phyloP scores from a whole-genome alignment of 23 tunicate species.

The Oikopleura vanhoeffeni region DNA sequence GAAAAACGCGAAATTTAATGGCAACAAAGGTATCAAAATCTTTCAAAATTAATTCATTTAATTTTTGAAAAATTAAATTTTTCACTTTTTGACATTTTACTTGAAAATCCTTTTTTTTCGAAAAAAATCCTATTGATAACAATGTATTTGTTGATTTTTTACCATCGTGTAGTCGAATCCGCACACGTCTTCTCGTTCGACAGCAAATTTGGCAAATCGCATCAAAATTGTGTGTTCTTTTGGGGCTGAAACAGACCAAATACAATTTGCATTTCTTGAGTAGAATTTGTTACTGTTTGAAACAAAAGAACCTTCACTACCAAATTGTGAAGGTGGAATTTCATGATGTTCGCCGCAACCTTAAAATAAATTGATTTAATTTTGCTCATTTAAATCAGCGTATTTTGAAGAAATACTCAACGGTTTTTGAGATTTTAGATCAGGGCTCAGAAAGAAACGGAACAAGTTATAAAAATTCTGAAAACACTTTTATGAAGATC shows the following conservation, averaged over 20 bases:
- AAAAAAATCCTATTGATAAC: no score
- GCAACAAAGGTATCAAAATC: no score
- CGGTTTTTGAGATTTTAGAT: no score
- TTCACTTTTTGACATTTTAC: no score
- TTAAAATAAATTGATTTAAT: background rate
- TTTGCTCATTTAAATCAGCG: background rate
- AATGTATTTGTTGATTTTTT: background rate
- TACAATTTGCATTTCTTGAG: background rate
- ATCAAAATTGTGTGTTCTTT: conserved; percentile 8
- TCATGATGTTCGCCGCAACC: background rate
- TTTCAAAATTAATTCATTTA: no score
- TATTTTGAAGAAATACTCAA: no score
- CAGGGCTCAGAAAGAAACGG: no score
- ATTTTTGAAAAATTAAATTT: no score
- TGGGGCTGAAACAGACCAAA: background rate
- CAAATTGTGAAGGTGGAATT: background rate
- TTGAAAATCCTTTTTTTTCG: no score
- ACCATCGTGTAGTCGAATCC: conserved; percentile 6
- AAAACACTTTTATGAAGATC: no score
- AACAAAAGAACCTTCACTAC: background rate
- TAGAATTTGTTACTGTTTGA: background rate
- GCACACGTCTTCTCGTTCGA: conserved; percentile 14
- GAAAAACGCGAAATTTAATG: no score
- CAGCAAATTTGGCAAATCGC: background rate
- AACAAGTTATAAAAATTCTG: no score